Base-by-base conservation (phyloP, 64 coral and sea anemone genomes). In the Astreopora myriophthalma region DNA sequence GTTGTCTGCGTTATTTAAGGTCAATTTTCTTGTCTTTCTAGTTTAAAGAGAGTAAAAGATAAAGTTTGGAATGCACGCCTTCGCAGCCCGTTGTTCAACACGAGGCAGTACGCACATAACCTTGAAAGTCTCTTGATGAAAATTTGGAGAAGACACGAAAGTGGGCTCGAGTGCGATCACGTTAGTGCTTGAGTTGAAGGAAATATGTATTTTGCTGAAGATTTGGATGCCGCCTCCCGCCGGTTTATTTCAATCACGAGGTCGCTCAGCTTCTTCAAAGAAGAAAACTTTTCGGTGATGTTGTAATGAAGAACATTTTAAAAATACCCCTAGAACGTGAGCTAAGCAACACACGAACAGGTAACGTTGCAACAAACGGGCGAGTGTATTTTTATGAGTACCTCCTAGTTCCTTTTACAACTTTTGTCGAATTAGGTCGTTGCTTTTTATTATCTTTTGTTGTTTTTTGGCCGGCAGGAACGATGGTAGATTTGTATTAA, bases 41-140 rank as follows among this genome's bases (percentile, higher is more conserved):
- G 97, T 81, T 84, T 92, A 22, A 89, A 89, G 33, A 93, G 27
- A 73, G 39, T 94, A 3, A 90, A 92, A 40, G 71, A 83, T 75
- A 89, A 89, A 70, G 97, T 99, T 1, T 99, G 97, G 97, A 96
- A 87, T 58, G 90, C 63, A 8, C 91, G 97, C 25, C 93, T 96
- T 17, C 49, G 62, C 1, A 99, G 97, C 75, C 94, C 94, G 6
- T 74, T 99, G 40, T 99, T 99, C 70, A 88, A 99, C 88, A 99
- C 94, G 14, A 86, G 87, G 37, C 94, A 99, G 75, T 99, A 99
- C 46, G 73, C 94, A 1, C 91, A 91, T 46, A 71, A 91, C 64
- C 94, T 99, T 1, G 97, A 99, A 87, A 71, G 62, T 64, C 44
- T 99, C 24, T 80, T 96, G 2, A 19, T 71, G 0, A 93, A 93